Percentiles rank a stretch among this genome's conserved stretches.
Evolutionary conservation across 2,888 invertebrate species (phyloP).

Genomic region (Frankliniella fusca): DNA sequence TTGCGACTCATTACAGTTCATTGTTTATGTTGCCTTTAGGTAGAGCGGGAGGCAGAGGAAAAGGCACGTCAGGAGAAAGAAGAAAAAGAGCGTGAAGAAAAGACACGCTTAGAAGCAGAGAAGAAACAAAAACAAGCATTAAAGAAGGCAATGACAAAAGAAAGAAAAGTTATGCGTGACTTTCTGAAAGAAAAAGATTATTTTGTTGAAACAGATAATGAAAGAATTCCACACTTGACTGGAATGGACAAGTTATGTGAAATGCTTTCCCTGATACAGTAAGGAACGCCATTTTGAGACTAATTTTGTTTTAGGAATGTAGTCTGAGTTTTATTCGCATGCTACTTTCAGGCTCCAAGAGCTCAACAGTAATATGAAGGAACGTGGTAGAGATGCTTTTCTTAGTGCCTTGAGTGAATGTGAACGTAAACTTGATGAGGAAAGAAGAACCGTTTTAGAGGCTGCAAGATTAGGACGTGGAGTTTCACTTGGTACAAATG

Average conservation of each 20-base stretch:
- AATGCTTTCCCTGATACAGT: slow-evolving; percentile 43
- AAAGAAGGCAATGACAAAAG: slow-evolving; percentile 82
- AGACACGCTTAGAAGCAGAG: slow-evolving; percentile 72
- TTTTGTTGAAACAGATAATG: slow-evolving; percentile 64
- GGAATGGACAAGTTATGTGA: slow-evolving; percentile 91
- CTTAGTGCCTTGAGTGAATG: slow-evolving; percentile 63
- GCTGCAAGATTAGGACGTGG: slow-evolving; percentile 38
- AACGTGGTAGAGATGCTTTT: slow-evolving; percentile 63
- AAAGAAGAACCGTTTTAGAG: slow-evolving; percentile 56
- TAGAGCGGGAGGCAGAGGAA: slow-evolving; percentile 61
- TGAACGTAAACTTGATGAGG: slow-evolving; percentile 72
- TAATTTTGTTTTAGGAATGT: neutral
- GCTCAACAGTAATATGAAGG: slow-evolving; percentile 53
- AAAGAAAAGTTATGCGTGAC: slow-evolving; percentile 75
- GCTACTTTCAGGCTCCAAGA: slow-evolving; percentile 56
- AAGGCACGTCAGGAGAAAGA: slow-evolving; percentile 61
- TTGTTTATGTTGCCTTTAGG: slow-evolving; percentile 30
- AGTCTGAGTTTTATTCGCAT: neutral
- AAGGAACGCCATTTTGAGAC: slow-evolving; percentile 19
- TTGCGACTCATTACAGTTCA: neutral
- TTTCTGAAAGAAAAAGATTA: slow-evolving; percentile 77
- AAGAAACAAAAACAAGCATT: slow-evolving; percentile 80
- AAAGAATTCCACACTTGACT: slow-evolving; percentile 77
- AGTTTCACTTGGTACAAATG: slow-evolving; percentile 46
- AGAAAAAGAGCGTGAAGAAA: slow-evolving; percentile 74